Conservation (phyloP, 2,797 vertebrate species). For the Lagocephalus sceleratus region DNA sequence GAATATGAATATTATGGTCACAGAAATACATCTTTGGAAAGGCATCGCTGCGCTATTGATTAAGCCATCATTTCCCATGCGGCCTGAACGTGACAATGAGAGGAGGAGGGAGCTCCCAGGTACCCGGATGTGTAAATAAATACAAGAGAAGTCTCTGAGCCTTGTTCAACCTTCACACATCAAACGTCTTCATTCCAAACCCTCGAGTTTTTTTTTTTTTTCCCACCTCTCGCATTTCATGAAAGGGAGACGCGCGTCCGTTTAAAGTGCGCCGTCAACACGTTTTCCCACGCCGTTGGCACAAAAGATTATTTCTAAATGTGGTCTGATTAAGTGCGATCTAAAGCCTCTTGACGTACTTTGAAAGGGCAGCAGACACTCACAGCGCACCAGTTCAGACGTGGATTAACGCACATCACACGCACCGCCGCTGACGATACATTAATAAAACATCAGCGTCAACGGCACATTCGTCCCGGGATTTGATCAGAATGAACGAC, state of each 20-base stretch:
- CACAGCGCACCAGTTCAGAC: too few relatives aligned
- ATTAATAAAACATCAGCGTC: background rate
- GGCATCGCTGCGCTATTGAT: slow-evolving; percentile 3
- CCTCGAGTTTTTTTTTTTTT: background rate
- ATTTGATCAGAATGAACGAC: too few relatives aligned
- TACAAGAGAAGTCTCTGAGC: slow-evolving; percentile 65
- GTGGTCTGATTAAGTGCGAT: background rate
- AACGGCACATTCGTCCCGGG: background rate
- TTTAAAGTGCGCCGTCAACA: background rate
- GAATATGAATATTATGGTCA: background rate
- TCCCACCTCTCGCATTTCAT: background rate
- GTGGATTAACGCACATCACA: too few relatives aligned
- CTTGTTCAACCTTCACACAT: slow-evolving; percentile 1
- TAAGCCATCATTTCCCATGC: slow-evolving; percentile 39
- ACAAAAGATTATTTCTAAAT: background rate
- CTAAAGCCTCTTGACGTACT: background rate
- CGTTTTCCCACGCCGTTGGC: background rate
- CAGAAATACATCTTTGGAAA: background rate
- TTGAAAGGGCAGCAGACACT: background rate
- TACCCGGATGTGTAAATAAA: slow-evolving; percentile 91
- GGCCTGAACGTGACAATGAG: slow-evolving; percentile 22
- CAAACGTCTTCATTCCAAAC: background rate
- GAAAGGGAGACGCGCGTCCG: background rate
- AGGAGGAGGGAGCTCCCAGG: slow-evolving; percentile 40
- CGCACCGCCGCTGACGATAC: background rate